These are phyloP conservation scores for Puma concolor DNA, from an alignment of 2,113 vertebrate genomes.

Conservation along the genomic window DNA sequence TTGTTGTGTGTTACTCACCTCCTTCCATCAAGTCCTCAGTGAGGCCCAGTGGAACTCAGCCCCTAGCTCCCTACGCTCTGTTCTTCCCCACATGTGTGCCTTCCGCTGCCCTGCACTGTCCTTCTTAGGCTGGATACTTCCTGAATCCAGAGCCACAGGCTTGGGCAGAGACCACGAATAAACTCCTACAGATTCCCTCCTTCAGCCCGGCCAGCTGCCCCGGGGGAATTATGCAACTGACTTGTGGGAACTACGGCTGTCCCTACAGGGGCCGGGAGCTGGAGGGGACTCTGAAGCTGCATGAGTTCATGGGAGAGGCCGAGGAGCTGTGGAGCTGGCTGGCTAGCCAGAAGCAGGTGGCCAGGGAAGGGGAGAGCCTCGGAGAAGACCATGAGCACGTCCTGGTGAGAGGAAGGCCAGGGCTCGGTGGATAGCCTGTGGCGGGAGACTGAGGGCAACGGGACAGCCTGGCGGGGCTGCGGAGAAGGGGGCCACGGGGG, in stretches of 20 bases:
- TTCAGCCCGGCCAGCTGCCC: not conserved
- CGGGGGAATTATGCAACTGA: not conserved
- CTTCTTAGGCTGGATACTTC: not conserved
- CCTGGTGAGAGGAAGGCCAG: conserved; percentile 84
- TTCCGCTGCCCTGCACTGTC: not conserved
- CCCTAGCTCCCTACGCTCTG: not conserved
- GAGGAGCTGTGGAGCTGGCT: conserved; percentile 91
- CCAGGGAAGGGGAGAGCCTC: conserved; percentile 82
- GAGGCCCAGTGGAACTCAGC: not conserved
- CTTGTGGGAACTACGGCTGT: not conserved
- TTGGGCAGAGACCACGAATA: not conserved
- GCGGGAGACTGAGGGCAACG: fast-evolving
- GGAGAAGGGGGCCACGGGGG: not conserved
- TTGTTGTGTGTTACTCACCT: not conserved
- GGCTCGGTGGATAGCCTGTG: not conserved
- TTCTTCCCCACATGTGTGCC: not conserved
- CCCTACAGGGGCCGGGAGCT: conserved; percentile 82
- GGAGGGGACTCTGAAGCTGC: conserved; percentile 87
- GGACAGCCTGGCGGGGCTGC: not conserved
- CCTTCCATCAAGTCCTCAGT: not conserved
- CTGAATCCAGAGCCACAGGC: not conserved
- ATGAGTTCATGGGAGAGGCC: conserved; percentile 90
- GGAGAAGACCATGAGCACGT: conserved; percentile 89
- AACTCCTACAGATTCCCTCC: not conserved
- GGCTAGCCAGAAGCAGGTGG: conserved; percentile 85